Percentiles rank a stretch among this genome's conserved stretches.
These are phyloP conservation scores for Pollenia amentaria DNA, from an alignment of 2,888 invertebrate genomes.

Conservation along the genomic window DNA sequence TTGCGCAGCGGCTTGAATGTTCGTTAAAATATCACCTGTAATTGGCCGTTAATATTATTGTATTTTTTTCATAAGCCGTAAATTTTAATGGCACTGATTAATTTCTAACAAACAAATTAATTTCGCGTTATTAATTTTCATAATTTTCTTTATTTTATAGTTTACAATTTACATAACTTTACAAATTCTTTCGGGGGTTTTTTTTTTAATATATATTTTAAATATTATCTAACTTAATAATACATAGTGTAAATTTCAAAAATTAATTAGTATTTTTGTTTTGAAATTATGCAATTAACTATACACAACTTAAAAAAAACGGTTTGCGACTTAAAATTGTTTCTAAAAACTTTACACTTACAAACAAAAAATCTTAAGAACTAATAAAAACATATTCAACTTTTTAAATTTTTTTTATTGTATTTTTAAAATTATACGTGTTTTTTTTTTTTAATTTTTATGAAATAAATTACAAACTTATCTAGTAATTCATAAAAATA, in stretches of 20 bases:
- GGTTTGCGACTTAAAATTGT: constrained; percentile 21
- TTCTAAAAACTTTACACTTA: constrained; percentile 21
- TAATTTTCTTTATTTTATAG: not conserved
- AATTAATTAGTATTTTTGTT: constrained; percentile 13
- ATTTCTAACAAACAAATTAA: too few relatives aligned
- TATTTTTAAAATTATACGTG: not conserved
- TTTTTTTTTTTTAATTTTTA: constrained; percentile 5
- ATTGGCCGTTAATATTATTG: too few relatives aligned
- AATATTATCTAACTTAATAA: constrained; percentile 56
- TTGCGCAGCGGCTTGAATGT: too few relatives aligned
- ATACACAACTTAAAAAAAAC: constrained; percentile 46
- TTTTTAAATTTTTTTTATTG: not conserved
- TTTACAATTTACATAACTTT: constrained; percentile 34
- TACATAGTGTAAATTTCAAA: constrained; percentile 34
- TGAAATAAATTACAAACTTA: constrained; percentile 53
- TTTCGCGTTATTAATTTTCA: too few relatives aligned
- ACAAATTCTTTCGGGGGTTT: constrained; percentile 48
- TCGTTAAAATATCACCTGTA: too few relatives aligned
- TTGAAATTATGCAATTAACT: constrained; percentile 46
- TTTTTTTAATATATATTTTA: constrained; percentile 40
- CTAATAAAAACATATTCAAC: constrained; percentile 29
- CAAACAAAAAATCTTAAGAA: not conserved
- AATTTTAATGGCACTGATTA: too few relatives aligned
- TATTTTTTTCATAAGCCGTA: too few relatives aligned
- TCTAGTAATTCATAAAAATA: constrained; percentile 65